Evolutionary conservation across 1,140 invertebrate genomes (phyloP), one percentile per base, ranked within the genome.

Genomic region (Panagrolaimus sp.): DNA sequence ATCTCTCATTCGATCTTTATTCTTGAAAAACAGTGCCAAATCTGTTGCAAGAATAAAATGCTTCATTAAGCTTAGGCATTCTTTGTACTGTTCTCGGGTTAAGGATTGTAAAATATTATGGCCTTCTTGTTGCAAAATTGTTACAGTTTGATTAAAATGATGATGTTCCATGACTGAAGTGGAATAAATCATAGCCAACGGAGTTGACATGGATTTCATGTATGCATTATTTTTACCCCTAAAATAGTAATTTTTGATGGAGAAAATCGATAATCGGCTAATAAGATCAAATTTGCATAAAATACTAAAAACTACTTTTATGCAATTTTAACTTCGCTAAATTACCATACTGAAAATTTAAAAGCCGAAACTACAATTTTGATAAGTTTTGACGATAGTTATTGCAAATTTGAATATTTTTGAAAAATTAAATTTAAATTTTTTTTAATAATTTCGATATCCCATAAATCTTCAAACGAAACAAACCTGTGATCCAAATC

Each of bases 191-290:
- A 89, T 87, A 4, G 90, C 91, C 38, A 92, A 83, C 0, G 91
- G 90, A 5, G 90, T 90, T 47, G 88, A 88, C n/a, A 88, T 90
- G 88, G 89, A 85, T 73, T 96, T 95, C 88, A 98, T 94, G 86
- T 96, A 98, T 43, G 84, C 81, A 62, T 83, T 83, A 68, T 96
- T 98, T 76, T 94, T 97, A 73, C 95, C 95, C 76, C 90, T 84
- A 78, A 4, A 38, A 38, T 38, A 7, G n/a, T n/a, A n/a, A n/a
- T 38, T 38, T 38, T 38, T 38, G 32, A 38, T 4, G 32, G 32
- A 38, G 7, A 38, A 38, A 38, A 38, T 38, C 32, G 2, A 38
- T 38, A 38, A 7, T 38, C 2, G 7, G 7, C 32, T 38, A 38
- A 4, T 38, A 4, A n/a, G n/a, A n/a, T n/a, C n/a, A n/a, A n/a